Conservation (phyloP, 2,888 invertebrate genomes). For the Nomada flava region DNA sequence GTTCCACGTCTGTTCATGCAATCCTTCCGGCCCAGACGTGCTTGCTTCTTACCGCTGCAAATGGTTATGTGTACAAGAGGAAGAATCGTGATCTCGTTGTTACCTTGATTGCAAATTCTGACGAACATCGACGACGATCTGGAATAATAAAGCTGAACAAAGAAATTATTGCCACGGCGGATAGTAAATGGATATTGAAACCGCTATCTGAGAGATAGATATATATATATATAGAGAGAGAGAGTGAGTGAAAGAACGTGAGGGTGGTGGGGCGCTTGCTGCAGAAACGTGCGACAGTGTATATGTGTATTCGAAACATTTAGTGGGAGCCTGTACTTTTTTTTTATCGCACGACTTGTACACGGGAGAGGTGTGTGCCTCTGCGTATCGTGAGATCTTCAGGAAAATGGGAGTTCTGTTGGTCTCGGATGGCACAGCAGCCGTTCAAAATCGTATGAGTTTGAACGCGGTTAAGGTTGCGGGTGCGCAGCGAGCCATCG, state of each 20-base stretch:
- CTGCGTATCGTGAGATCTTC: slow-evolving; percentile 2
- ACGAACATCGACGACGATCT: not conserved
- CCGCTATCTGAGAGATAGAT: not conserved
- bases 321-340: slow-evolving; percentile 17
- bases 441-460: slow-evolving; percentile 73
- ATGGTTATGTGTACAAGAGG: not conserved
- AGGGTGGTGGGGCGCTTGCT: too few relatives aligned
- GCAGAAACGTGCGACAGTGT: not conserved
- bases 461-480: slow-evolving; percentile 65
- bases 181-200: slow-evolving; percentile 9
- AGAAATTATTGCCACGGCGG: not conserved
- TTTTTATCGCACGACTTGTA: slow-evolving; percentile 1
- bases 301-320: not conserved
- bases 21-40: too few relatives aligned
- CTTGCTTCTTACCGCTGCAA: too few relatives aligned
- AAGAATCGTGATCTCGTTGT: not conserved
- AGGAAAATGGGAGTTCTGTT: slow-evolving; percentile 81
- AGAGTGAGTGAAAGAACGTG: too few relatives aligned
- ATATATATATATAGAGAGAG: too few relatives aligned
- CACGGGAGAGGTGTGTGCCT: not conserved
- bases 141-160: not conserved
- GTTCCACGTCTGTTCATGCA: not conserved
- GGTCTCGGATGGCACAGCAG: slow-evolving; percentile 77
- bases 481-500: slow-evolving; percentile 54
- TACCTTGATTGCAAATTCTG: not conserved